Evolutionary conservation across 1,140 invertebrate genomes (phyloP), one percentile per base, ranked within the genome.

Genomic region (Idris sp.): DNA sequence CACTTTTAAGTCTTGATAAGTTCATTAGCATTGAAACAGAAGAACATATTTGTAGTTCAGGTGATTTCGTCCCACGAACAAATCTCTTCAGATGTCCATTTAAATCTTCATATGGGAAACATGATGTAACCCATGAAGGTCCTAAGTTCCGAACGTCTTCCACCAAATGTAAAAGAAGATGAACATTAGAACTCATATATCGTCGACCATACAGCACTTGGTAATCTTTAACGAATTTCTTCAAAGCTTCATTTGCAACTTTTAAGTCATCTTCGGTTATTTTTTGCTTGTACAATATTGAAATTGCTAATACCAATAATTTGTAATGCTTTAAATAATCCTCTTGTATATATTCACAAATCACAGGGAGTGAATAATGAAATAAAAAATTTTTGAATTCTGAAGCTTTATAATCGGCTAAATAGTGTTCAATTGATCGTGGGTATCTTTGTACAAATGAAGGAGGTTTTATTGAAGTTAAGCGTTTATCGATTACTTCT

Each of bases 391-490:
- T 14, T 35, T 35, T 35, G 1, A 13, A 13, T 35, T 35, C 31
- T n/a, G 11, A 7, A 4, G 31, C 31, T 13, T 35, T 35, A 1
- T 2, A 35, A 14, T 35, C 11, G 4, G 1, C 8, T 11, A 35
- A 14, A 14, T 35, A 11, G 7, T 35, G 2, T 4, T 35, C 13
- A 5, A 35, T 35, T 13, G 31, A 35, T 2, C 31, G 7, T 13
- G 31, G 31, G 6, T 35, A 13, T 14, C 31, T 11, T 14, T 35
- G 31, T 11, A 13, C 10, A 14, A 48, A 67, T 4, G 53, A 43
- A 22, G 74, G 64, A 1, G 74, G 77, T 46, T 25, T 64, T 3
- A 76, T 16, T 8, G 16, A 43, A 7, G 3, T n/a, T 7, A 77
- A 16, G 19, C 51, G 10, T 4, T 35, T 5, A 38, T 74, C 64